phyloP scores from a whole-genome alignment of 2,113 vertebrate genomes.

The Clarias batrachus region DNA sequence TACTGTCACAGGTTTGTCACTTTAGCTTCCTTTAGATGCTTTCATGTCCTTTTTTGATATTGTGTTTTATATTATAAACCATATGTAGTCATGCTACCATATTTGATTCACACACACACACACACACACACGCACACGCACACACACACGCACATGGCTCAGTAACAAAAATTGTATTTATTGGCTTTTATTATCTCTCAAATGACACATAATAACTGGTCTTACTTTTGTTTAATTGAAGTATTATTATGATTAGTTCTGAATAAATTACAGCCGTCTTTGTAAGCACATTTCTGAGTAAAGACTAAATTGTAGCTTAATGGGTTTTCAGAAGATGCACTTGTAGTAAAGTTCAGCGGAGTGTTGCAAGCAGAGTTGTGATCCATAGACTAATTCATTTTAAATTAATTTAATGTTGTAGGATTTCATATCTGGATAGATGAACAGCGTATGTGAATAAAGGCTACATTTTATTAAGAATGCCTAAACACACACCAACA shows the following conservation, averaged over 20 bases:
- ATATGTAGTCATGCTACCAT: neutral
- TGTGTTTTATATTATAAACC: neutral
- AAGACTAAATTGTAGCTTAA: neutral
- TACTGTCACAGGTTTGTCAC: neutral
- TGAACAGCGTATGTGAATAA: neutral
- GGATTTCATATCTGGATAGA: neutral
- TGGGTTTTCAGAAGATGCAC: neutral
- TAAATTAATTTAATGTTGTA: neutral
- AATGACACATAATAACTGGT: neutral
- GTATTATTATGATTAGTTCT: neutral
- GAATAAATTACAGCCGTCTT: neutral
- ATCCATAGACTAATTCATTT: neutral
- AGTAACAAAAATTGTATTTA: neutral
- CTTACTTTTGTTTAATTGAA: neutral
- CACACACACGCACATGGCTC: neutral
- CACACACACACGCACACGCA: no score
- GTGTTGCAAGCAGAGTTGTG: neutral
- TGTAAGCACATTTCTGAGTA: neutral
- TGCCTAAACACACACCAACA: neutral
- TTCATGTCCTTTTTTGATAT: neutral
- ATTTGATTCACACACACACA: neutral
- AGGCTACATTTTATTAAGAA: neutral
- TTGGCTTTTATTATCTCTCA: neutral
- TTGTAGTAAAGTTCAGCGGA: neutral
- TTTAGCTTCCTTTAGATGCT: neutral